Base-by-base conservation (phyloP, 2,797 vertebrate genomes). In the Remorina albescens region DNA sequence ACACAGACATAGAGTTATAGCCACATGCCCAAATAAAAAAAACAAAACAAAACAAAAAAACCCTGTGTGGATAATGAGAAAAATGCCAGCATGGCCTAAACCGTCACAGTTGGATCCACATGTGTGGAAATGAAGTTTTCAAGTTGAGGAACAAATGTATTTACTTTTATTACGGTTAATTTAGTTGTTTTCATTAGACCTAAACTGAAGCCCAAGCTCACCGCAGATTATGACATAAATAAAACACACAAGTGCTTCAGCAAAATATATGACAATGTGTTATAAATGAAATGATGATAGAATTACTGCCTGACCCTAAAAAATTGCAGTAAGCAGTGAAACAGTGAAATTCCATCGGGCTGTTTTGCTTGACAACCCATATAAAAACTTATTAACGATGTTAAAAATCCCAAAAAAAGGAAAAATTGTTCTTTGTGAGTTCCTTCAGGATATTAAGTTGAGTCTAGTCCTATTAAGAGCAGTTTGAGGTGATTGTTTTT, bases 31-130 rank as follows among this genome's bases (percentile, higher is more conserved):
- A 34, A 11, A 21, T 63, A 37, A 7, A 32, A 7, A 32, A 18
- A 42, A 32, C 71, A n/a, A n/a, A n/a, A n/a, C n/a, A n/a, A n/a
- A n/a, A 37, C 9, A 32, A 26, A 6, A 18, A 42, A 32, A 74
- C 2, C 59, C 71, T 30, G 32, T 62, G 71, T 37, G 39, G 51
- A 30, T 10, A 23, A 55, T 61, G 10, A 55, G 49, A 53, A 59
- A 42, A 53, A 67, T 32, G 25, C 30, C 74, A 59, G 55, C 32
- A 5, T 26, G 60, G 41, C 34, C 28, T 63, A 75, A 80, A 62
- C 21, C 50, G 32, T 65, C 36, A 58, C 61, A 68, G 62, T 78
- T 34, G 70, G 69, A 71, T 47, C 12, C 37, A 67, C 2, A 21
- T 4, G 25, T 36, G 50, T n/a, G 30, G 21, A 39, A 58, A 42